Conservation (phyloP, 2,797 vertebrate genomes). For the Hypotaenidia okinawae region DNA sequence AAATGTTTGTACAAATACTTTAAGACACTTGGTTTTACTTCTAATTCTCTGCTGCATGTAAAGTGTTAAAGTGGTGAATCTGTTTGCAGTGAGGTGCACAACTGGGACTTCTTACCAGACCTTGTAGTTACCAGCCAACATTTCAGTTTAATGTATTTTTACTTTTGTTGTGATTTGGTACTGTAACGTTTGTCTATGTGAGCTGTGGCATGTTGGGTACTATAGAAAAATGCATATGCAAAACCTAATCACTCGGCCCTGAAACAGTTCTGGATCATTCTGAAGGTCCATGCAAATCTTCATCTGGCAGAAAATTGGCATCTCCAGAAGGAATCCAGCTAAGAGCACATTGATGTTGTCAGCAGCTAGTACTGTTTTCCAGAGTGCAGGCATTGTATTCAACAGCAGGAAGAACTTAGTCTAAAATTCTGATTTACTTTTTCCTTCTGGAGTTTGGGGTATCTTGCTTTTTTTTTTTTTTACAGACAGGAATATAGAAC, state of each 20-base stretch:
- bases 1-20: neutral
- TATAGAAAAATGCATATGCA: neutral
- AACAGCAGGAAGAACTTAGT: neutral
- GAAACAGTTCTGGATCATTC: neutral
- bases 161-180: neutral
- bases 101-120: neutral
- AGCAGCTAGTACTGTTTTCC: slow-evolving; percentile 11
- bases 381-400: neutral
- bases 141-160: neutral
- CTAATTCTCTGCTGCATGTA: neutral
- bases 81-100: neutral
- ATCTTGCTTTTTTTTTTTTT: neutral
- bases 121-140: neutral
- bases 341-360: neutral
- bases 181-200: neutral
- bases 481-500: neutral
- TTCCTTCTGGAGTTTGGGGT: neutral
- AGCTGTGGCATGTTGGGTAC: neutral
- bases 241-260: neutral
- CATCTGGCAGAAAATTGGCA: slow-evolving; percentile 1
- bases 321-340: neutral
- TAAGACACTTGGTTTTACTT: neutral
- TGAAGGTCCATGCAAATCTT: neutral
- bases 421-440: neutral
- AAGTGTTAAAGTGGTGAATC: neutral